A percentile compares a stretch with the other conserved stretches of the same genome.
phyloP scores from a whole-genome alignment of 2,113 vertebrate genomes.

The Glaucidium brasilianum region DNA sequence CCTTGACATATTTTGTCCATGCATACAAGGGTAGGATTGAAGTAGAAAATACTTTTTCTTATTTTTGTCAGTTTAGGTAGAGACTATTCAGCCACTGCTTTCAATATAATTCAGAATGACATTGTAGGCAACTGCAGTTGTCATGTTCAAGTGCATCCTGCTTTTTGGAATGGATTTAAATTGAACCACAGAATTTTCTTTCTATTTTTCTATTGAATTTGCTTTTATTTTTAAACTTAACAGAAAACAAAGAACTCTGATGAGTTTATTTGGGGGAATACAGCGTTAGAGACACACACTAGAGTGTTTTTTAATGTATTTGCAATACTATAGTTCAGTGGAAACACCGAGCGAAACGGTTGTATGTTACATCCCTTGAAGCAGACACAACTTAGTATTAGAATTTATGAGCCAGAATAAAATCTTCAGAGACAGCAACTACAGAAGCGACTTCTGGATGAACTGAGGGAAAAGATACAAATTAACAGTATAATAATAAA shows the following conservation, averaged over 20 bases:
- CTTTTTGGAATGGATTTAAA: background rate
- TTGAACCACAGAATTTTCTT: background rate
- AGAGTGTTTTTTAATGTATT: background rate
- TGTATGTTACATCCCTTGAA: background rate
- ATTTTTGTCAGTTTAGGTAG: background rate
- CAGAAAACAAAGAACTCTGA: background rate
- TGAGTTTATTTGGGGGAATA: background rate
- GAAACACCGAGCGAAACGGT: background rate
- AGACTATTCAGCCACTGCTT: background rate
- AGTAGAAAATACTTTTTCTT: background rate
- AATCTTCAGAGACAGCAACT: background rate
- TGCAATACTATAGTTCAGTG: background rate
- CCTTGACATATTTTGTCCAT: background rate
- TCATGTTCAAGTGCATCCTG: background rate
- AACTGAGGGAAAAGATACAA: background rate
- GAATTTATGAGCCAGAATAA: background rate
- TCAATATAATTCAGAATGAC: background rate
- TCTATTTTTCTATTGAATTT: background rate
- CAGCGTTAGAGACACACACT: background rate
- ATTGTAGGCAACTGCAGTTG: background rate
- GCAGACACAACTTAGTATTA: background rate
- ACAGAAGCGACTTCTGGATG: background rate
- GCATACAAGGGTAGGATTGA: background rate
- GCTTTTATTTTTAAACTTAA: background rate
- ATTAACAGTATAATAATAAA: background rate